Base-by-base conservation (phyloP, 1,140 invertebrate species). In the Papilio glaucus region DNA sequence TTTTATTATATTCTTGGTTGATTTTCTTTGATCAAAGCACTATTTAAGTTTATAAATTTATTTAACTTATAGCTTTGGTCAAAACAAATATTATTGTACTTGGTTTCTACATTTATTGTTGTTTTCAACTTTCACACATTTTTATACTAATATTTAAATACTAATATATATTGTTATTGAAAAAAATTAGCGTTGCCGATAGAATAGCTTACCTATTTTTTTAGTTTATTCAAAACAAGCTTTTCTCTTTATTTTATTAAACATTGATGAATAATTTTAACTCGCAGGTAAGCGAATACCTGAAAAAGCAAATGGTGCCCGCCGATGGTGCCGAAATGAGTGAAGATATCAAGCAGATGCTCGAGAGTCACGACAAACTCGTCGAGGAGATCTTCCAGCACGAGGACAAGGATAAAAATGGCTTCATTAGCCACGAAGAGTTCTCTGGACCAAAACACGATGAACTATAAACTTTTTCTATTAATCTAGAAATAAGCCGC, bases 381-480 rank as follows among this genome's bases (percentile, higher is more conserved):
- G 97, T 99, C 1, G 97, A 98, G 87, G 98, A 99, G 85, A 99
- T 99, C 77, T 99, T 99, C 95, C 97, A 98, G 88, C 98, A 99
- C 87, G 98, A 99, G 93, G 98, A 99, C 88, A 97, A 97, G 88
- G 98, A 99, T 90, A 98, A 98, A 91, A 98, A 98, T 85, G 98
- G 98, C 39, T 98, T 96, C 93, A 99, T 99, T 80, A 98, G 98
- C 68, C 97, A 98, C 92, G 97, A 98, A 33, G 98, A 99, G 91
- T 99, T 99, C 94, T 98, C 97, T 24, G 98, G 98, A 7, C 98
- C 98, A 15, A 99, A 99, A 90, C 98, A 99, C 93, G 98, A 99
- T 89, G 98, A 99, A 93, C 95, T 99, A 83, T 99, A 96, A 96
- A 92, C 68, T 13, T 74, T 72, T 63, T 53, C 5, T 10, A 53